Base-by-base conservation (phyloP, 2,113 vertebrate genomes). In the Pomatorhinus ruficollis region DNA sequence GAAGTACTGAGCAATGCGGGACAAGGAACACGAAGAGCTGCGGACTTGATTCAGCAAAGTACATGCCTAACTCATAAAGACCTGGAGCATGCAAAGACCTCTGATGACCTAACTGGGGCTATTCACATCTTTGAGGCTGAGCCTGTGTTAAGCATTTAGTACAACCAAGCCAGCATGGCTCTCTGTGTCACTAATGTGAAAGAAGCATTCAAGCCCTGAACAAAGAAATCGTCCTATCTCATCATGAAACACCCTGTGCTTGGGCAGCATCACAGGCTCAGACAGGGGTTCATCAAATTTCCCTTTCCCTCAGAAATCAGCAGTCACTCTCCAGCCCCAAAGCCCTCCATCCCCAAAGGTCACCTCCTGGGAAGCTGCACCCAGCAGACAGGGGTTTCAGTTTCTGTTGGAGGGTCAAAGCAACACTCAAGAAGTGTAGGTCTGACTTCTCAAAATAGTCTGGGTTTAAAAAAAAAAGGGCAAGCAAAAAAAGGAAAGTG, bases 31-130 rank as follows among this genome's bases (percentile, higher is more conserved):
- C 5, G 64, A 90, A 81, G 88, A 63, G 64, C 54, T 66, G 49
- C 10, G 70, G 47, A 59, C 95, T 90, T 87, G 64, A 89, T 90
- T 95, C 93, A 93, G 83, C 79, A 78, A 94, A 95, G 50, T 39
- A 63, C 75, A 81, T 31, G 71, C 68, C 54, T 66, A 76, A 56
- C 50, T 85, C 1, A 1, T 50, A 72, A 77, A 81, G 68, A 92
- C 50, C 47, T 35, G 63, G 50, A 86, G 45, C 22, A 37, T 6
- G 68, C 52, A 47, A 69, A 88, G 76, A 96, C 76, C 65, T 92
- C 90, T 49, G 50, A 57, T 78, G 85, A 95, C 83, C 75, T 82
- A 78, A 56, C 33, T 27, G 16, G 18, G 40, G 65, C 31, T 89
- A 50, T 45, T 71, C 77, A 71, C 72, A 81, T 44, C 72, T 78